Conservation (phyloP, 2,888 invertebrate species). For the Stenichneumon culpator region DNA sequence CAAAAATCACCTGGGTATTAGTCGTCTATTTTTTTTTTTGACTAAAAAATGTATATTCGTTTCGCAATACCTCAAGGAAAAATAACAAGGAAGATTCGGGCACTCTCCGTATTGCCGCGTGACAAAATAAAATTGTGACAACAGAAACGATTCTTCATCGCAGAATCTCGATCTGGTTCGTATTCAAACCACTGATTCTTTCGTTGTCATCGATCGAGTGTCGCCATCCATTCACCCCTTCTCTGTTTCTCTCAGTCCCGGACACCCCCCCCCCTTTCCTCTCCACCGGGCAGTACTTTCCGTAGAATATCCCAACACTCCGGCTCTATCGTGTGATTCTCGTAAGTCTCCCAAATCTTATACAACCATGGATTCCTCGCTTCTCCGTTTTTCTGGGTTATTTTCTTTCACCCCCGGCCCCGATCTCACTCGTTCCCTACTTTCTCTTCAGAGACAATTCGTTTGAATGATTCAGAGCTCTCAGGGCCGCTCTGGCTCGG, state of each 20-base stretch:
- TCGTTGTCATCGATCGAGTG: slow-evolving; percentile 43
- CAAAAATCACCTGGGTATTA: background rate
- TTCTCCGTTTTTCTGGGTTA: slow-evolving; percentile 24
- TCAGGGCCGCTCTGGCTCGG: slow-evolving; percentile 39
- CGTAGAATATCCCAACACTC: slow-evolving; percentile 30
- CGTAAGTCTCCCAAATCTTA: slow-evolving; percentile 62
- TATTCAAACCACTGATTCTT: slow-evolving; percentile 31
- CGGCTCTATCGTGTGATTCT: slow-evolving; percentile 45
- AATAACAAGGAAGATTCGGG: background rate
- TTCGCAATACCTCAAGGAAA: background rate
- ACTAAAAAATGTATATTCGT: background rate
- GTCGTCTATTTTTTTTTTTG: background rate
- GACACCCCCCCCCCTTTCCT: background rate
- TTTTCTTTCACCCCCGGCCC: slow-evolving; percentile 1
- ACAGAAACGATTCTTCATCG: slow-evolving; percentile 31
- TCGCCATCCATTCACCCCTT: slow-evolving; percentile 55
- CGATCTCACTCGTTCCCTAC: slow-evolving; percentile 23
- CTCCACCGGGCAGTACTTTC: slow-evolving; percentile 25
- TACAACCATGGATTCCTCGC: slow-evolving; percentile 42
- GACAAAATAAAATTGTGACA: background rate
- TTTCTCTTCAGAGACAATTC: slow-evolving; percentile 54
- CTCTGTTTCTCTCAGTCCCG: background rate
- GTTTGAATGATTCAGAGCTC: slow-evolving; percentile 67
- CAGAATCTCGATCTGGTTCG: slow-evolving; percentile 48
- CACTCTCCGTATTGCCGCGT: slow-evolving; percentile 21